A percentile compares a stretch with the other conserved stretches of the same genome.
phyloP scores from a whole-genome alignment of 2,113 vertebrate genomes.

The Microtus richardsoni region DNA sequence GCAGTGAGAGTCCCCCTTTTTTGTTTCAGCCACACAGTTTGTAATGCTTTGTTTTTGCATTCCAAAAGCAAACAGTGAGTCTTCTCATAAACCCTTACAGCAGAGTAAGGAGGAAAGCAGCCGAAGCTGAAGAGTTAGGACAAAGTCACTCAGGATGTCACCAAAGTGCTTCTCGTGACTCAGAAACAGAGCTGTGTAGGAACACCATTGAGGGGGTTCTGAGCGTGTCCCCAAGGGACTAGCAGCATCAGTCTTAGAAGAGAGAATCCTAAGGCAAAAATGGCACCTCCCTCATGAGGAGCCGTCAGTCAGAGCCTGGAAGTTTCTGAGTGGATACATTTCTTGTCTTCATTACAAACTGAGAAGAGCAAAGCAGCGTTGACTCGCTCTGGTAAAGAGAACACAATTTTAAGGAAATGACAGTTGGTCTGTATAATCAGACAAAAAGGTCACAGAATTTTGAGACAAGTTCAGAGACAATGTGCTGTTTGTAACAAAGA shows the following conservation, averaged over 20 bases:
- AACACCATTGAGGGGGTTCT: background rate
- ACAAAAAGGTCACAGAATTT: background rate
- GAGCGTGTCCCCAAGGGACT: rapidly evolving
- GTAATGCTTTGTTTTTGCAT: background rate
- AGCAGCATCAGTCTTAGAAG: too few species aligned
- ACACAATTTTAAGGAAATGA: background rate
- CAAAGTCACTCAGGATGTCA: rapidly evolving
- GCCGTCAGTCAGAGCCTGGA: background rate
- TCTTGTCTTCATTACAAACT: background rate
- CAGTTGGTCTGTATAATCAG: background rate
- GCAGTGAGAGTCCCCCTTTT: background rate
- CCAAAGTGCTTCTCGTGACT: background rate
- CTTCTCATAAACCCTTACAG: rapidly evolving
- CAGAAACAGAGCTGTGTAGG: background rate
- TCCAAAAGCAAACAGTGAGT: background rate
- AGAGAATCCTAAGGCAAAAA: too few species aligned
- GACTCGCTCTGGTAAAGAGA: too few species aligned
- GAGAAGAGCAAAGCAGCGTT: background rate
- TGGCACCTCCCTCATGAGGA: background rate
- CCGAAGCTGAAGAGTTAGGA: background rate
- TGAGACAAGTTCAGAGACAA: background rate
- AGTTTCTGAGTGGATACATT: background rate
- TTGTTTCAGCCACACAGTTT: background rate
- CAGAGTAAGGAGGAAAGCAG: rapidly evolving
- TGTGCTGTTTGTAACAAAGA: background rate